Percentiles rank a stretch among this genome's conserved stretches.
Evolutionary conservation across 2,113 vertebrate genomes (phyloP).

Genomic region (Equus quagga): DNA sequence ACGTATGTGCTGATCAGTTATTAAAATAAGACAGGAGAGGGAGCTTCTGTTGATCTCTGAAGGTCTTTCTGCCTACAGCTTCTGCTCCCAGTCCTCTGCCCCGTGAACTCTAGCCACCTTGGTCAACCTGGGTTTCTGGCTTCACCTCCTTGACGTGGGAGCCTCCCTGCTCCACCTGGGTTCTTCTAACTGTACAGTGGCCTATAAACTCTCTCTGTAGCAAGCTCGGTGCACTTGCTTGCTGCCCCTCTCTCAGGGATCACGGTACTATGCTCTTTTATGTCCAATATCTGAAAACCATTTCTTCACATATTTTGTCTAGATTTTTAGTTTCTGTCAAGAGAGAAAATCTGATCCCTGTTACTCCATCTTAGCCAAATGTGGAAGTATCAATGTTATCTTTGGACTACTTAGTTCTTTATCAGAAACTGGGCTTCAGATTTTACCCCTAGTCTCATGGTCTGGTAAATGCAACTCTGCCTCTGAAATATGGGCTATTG

Average conservation of each 20-base stretch:
- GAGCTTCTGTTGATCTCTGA: not conserved
- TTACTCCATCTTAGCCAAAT: not conserved
- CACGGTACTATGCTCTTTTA: not conserved
- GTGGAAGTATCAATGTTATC: not conserved
- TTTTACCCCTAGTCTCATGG: not conserved
- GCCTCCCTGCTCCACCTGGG: not conserved
- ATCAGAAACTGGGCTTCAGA: not conserved
- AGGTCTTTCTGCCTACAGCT: too few relatives aligned
- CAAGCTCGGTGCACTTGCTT: not conserved
- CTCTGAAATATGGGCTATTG: not conserved
- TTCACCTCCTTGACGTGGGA: not conserved
- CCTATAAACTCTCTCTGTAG: not conserved
- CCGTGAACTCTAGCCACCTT: too few relatives aligned
- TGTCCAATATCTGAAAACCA: not conserved
- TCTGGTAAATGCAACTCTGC: not conserved
- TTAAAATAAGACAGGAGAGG: not conserved
- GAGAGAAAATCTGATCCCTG: not conserved
- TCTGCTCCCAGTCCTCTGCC: not conserved
- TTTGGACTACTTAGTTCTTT: not conserved
- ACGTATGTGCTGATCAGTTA: too few relatives aligned
- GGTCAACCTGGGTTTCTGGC: too few relatives aligned
- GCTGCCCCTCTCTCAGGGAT: not conserved
- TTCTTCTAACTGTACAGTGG: too few relatives aligned
- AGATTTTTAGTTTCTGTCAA: not conserved
- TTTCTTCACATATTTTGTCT: not conserved